Evolutionary conservation across 1,140 invertebrate genomes (phyloP), one percentile per base, ranked within the genome.

Genomic region (Drosophila ohnishii): DNA sequence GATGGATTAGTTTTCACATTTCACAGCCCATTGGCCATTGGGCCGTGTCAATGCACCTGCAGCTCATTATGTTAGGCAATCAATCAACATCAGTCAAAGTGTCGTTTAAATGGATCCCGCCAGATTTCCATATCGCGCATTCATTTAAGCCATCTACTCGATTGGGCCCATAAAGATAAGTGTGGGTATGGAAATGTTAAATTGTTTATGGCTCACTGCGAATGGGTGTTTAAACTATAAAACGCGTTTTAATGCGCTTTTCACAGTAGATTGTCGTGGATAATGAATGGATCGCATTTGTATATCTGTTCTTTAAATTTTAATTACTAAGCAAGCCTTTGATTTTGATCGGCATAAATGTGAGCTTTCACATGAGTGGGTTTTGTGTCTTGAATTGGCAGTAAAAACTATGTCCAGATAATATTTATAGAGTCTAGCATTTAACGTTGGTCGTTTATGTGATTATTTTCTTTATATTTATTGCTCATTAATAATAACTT

Each of bases 61-160:
- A 71, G 47, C 51, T 50, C 66, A 59, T 70, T 72, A 39, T 45
- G 53, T 37, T 39, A 13, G 65, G 35, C 53, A 40, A 72, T 72
- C 65, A 72, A 71, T 72, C 66, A 72, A 59, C 37, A 69, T 71
- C 69, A 72, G 60, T 40, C 44, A 45, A 67, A 69, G 37, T 66
- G 44, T 72, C 44, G 67, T 35, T 69, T 57, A 40, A 57, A 71
- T 71, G 67, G 45, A 42, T 51, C 35, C 34, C 62, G 13, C 30
- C 47, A 37, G 61, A 66, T 69, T 66, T 69, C 51, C 47, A 48
- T 53, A 65, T 66, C 47, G 16, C 2, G 13, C 13, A 66, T 35
- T 32, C 37, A 30, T 69, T 69, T 45, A 55, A 44, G 62, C 47
- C 65, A 53, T 35, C 65, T 55, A 45, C 34, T 25, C 51, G 51